Evolutionary conservation across 2,113 vertebrate genomes (phyloP).

Genomic region (Triplophysa siluroides): DNA sequence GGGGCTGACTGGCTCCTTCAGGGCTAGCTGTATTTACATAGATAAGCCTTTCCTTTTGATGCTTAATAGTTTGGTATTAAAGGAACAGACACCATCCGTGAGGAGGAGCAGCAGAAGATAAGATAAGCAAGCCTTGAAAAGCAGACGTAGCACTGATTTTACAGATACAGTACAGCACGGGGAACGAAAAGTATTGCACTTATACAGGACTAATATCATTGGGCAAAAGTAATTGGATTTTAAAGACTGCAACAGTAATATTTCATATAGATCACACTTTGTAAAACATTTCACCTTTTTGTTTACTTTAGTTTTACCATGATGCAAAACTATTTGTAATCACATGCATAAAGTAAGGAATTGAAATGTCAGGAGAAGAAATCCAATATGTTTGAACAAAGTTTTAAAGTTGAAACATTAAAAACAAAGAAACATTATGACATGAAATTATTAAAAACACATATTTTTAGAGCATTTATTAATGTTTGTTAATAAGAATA

Average conservation of each 20-base stretch:
- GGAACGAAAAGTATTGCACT: slow-evolving; percentile 9
- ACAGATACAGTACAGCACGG: background rate
- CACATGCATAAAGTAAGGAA: no score
- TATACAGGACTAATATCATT: slow-evolving; percentile 24
- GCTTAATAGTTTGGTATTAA: slow-evolving; percentile 58
- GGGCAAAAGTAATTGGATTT: slow-evolving; percentile 22
- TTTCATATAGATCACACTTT: slow-evolving; percentile 12
- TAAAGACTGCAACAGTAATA: background rate
- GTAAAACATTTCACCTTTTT: background rate
- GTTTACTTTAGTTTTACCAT: background rate
- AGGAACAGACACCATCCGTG: slow-evolving; percentile 40
- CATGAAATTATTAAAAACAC: no score
- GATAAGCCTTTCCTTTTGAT: slow-evolving; percentile 57
- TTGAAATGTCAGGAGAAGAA: no score
- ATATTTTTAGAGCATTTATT: no score
- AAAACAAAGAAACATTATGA: no score
- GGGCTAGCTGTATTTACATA: slow-evolving; percentile 55
- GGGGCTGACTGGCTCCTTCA: slow-evolving; percentile 28
- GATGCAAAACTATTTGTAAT: background rate
- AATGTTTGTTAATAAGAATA: no score
- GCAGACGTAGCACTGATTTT: slow-evolving; percentile 25
- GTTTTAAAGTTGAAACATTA: no score
- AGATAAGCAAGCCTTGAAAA: slow-evolving; percentile 51
- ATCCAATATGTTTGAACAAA: no score
- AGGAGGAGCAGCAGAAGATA: slow-evolving; percentile 48